These are phyloP conservation scores for Elgaria multicarinata DNA, from an alignment of 2,113 vertebrate species.

Conservation along the genomic window DNA sequence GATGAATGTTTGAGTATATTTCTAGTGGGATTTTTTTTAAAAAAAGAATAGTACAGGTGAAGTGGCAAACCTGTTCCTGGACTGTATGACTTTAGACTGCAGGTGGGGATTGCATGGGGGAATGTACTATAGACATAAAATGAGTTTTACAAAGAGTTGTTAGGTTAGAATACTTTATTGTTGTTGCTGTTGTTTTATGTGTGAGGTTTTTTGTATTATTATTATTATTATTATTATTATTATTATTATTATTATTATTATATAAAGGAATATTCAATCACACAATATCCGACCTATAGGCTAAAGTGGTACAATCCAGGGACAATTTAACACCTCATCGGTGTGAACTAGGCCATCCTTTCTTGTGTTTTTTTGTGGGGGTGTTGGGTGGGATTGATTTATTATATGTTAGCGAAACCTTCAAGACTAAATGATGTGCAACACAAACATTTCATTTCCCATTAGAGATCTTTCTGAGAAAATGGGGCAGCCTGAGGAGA, in stretches of 20 bases:
- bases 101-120: background rate
- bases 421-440: conserved; percentile 43
- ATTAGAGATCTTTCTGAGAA: conserved; percentile 46
- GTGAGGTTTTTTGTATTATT: background rate
- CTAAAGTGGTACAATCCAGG: background rate
- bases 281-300: background rate
- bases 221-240: no score
- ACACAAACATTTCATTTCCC: conserved; percentile 30
- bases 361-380: no score
- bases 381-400: background rate
- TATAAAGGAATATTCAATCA: background rate
- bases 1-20: background rate
- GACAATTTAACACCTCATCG: background rate
- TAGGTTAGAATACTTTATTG: background rate
- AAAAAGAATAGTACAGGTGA: background rate
- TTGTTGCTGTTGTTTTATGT: background rate
- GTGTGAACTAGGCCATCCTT: background rate
- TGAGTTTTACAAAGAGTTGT: background rate
- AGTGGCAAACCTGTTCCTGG: background rate
- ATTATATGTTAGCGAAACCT: conserved; percentile 42
- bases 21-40: background rate
- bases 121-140: background rate
- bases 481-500: conserved; percentile 56
- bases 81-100: background rate
- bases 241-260: no score